Percentiles rank a stretch among this genome's conserved stretches.
phyloP scores from a whole-genome alignment of 2,797 vertebrate genomes.

The Lagodon rhomboides region DNA sequence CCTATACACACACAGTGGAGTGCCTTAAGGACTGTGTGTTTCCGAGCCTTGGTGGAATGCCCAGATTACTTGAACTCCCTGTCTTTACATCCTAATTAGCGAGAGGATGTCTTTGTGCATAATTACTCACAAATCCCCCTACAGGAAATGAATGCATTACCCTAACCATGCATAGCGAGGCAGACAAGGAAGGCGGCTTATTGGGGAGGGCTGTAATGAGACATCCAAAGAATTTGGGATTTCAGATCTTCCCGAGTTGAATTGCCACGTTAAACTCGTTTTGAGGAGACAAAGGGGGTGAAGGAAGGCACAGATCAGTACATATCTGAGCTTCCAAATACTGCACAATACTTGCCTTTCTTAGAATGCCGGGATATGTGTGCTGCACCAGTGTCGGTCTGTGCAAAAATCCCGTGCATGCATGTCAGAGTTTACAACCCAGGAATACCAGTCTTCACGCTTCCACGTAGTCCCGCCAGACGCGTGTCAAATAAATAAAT shows the following conservation, averaged over 20 bases:
- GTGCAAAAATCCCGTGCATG: slow-evolving; percentile 2
- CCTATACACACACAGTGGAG: slow-evolving; percentile 63
- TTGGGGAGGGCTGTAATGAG: slow-evolving; percentile 65
- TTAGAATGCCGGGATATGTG: slow-evolving; percentile 25
- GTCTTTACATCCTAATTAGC: slow-evolving; percentile 80
- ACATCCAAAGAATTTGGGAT: slow-evolving; percentile 72
- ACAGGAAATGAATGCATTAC: slow-evolving; percentile 82
- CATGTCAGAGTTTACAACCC: slow-evolving; percentile 5
- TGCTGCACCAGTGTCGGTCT: neutral
- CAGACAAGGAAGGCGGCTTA: slow-evolving; percentile 72
- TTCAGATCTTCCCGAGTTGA: slow-evolving; percentile 72
- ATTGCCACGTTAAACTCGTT: slow-evolving; percentile 71
- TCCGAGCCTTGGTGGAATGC: slow-evolving; percentile 68
- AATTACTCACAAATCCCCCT: slow-evolving; percentile 81
- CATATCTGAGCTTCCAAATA: slow-evolving; percentile 28
- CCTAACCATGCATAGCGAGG: slow-evolving; percentile 61
- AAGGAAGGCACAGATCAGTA: slow-evolving; percentile 36
- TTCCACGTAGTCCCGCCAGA: neutral
- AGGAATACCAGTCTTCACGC: neutral
- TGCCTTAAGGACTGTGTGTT: slow-evolving; percentile 65
- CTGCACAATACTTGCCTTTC: slow-evolving; percentile 9
- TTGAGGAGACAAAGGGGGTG: slow-evolving; percentile 65
- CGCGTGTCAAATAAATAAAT: too few relatives aligned
- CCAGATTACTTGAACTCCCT: slow-evolving; percentile 74
- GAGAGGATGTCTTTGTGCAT: slow-evolving; percentile 79